Conservation (phyloP, 2,113 vertebrate genomes). For the Aleadryas rufinucha region DNA sequence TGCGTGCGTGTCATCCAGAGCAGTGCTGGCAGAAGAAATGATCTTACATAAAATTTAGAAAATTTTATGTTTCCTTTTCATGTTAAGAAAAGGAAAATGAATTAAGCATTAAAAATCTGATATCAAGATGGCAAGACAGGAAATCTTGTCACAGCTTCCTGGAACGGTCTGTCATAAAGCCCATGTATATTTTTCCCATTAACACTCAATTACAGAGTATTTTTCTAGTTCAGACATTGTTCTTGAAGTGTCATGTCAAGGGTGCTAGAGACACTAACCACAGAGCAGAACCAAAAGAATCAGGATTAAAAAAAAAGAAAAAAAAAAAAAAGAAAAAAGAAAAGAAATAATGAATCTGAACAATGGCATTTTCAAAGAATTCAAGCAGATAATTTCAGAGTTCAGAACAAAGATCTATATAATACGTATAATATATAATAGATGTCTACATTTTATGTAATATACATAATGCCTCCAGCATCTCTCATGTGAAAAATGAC, state of each 20-base stretch:
- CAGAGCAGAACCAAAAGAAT: not conserved
- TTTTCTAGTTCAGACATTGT: not conserved
- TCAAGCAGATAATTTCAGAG: not conserved
- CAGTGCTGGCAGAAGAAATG: not conserved
- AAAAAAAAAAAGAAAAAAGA: not conserved
- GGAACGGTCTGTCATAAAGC: not conserved
- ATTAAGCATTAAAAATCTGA: not conserved
- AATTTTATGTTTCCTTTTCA: too few species aligned
- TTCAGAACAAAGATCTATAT: not conserved
- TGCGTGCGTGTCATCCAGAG: fast-evolving
- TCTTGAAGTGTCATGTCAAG: not conserved
- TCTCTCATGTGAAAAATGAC: not conserved
- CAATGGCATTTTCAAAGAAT: not conserved
- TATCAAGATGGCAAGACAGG: not conserved
- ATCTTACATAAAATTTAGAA: not conserved
- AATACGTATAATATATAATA: not conserved
- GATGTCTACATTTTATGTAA: not conserved
- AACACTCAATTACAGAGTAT: not conserved
- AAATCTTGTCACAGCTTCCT: not conserved
- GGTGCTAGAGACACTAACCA: not conserved
- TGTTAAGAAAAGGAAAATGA: not conserved
- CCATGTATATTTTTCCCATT: not conserved
- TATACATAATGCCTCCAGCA: not conserved
- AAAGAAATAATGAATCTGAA: not conserved
- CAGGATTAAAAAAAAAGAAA: not conserved